Evolutionary conservation across 2,113 vertebrate species (phyloP).

Genomic region (Oreotrochilus melanogaster): DNA sequence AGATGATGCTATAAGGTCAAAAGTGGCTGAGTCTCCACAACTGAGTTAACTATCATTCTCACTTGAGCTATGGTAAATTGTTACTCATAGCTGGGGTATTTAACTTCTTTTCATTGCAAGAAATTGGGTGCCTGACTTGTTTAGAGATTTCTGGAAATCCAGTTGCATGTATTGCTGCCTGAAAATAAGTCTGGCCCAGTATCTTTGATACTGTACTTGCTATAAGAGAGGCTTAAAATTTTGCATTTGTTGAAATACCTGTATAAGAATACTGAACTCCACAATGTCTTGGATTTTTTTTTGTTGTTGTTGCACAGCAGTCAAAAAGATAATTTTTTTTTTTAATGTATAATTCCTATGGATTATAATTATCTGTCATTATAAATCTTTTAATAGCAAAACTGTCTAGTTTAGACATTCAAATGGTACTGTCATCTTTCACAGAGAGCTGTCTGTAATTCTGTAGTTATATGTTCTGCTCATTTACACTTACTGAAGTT

Average conservation of each 20-base stretch:
- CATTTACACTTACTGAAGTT: background rate
- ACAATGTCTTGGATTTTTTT: background rate
- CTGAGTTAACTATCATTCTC: background rate
- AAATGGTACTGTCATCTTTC: slow-evolving; percentile 1
- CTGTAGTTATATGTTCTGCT: slow-evolving; percentile 9
- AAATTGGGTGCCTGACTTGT: background rate
- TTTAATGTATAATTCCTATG: background rate
- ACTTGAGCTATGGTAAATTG: background rate
- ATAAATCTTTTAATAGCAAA: background rate
- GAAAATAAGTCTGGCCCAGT: background rate
- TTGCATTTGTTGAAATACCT: background rate
- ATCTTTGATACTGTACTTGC: background rate
- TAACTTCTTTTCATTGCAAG: background rate
- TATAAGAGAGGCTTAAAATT: background rate
- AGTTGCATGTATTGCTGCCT: background rate
- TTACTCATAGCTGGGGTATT: background rate
- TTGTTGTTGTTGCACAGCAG: background rate
- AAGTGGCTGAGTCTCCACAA: background rate
- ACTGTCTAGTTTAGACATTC: background rate
- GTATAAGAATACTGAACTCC: background rate
- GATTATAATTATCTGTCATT: slow-evolving; percentile 24
- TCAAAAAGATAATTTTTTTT: background rate
- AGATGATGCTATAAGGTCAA: background rate
- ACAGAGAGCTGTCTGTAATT: background rate
- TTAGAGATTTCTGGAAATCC: background rate